Evolutionary conservation across 2,888 invertebrate species (phyloP), one percentile per base, ranked within the genome.

Genomic region (Pasiphila rectangulata): DNA sequence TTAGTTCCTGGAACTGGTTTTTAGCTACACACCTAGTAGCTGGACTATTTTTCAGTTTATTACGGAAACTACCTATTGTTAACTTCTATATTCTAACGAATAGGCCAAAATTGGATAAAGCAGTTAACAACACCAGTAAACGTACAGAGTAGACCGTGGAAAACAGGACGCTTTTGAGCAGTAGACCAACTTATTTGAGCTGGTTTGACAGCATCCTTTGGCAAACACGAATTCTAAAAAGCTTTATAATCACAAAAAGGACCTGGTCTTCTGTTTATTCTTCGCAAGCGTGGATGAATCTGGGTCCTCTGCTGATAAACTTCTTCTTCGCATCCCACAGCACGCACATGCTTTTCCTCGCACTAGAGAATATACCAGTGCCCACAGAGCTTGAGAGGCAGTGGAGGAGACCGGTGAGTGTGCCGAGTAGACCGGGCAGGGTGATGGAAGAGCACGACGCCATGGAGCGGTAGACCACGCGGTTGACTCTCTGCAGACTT

Each of bases 391-490:
- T 51, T 0, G 79, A 66, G 34, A 81, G 59, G 43, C 72, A 75
- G 51, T 66, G 58, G n/a, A 82, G 16, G 2, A 85, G 49, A 0
- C 64, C 56, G 0, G 71, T 54, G 2, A 83, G 30, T 1, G 63
- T 57, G 7, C 64, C 66, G 2, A 75, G 46, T 32, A 77, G 30
- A 2, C 70, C 64, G 0, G 85, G 79, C 0, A 64, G 23, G 0
- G 71, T 9, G 23, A 75, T 48, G 4, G 70, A 42, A 2, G 80
- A 68, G 46, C 75, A 71, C 0, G 84, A 79, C 0, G 79, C 71
- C 1, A 64, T 45, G 4, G 84, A 82, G 0, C 83, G 76, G 72
- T 83, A 87, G 1, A 89, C 73, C 6, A 80, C 59, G 3, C 88
- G 75, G 56, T 80, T 75, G 3, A 67, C 56, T 0, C 77, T 59